phyloP scores from a whole-genome alignment of 1,140 invertebrate genomes.

The Eurosta solidaginis region DNA sequence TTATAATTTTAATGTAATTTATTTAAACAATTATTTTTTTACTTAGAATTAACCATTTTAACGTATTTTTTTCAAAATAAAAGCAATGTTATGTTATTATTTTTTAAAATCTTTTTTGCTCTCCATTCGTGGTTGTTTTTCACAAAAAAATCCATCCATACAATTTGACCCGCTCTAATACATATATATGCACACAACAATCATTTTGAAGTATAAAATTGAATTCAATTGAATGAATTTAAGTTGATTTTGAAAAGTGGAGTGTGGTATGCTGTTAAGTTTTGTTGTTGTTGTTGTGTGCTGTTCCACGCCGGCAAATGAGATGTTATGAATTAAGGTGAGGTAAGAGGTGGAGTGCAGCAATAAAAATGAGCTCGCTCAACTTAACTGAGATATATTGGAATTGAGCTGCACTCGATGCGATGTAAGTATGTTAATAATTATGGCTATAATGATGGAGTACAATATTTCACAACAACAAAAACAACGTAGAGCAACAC shows the following conservation, averaged over 20 bases:
- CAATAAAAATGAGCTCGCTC: not conserved
- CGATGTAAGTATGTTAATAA: slow-evolving; percentile 28
- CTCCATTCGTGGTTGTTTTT: too few relatives aligned
- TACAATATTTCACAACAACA: slow-evolving; percentile 34
- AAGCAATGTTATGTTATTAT: too few relatives aligned
- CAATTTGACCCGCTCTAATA: not conserved
- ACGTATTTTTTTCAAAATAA: too few relatives aligned
- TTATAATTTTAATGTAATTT: too few relatives aligned
- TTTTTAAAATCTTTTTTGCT: too few relatives aligned
- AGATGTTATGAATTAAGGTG: not conserved
- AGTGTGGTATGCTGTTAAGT: not conserved
- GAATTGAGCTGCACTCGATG: slow-evolving; percentile 12
- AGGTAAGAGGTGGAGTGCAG: not conserved
- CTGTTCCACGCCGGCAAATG: not conserved
- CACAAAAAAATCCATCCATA: not conserved
- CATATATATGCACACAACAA: not conserved
- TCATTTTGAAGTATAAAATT: slow-evolving; percentile 18
- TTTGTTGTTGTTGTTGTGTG: not conserved
- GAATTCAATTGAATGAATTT: slow-evolving; percentile 27
- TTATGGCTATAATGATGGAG: slow-evolving; percentile 26
- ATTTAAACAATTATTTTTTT: too few relatives aligned
- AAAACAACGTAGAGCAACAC: slow-evolving; percentile 33
- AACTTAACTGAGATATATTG: not conserved
- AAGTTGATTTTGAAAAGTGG: slow-evolving; percentile 20
- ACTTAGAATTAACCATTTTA: too few relatives aligned